These are phyloP conservation scores for Luperina testacea DNA, from an alignment of 2,888 invertebrate species.

Conservation along the genomic window DNA sequence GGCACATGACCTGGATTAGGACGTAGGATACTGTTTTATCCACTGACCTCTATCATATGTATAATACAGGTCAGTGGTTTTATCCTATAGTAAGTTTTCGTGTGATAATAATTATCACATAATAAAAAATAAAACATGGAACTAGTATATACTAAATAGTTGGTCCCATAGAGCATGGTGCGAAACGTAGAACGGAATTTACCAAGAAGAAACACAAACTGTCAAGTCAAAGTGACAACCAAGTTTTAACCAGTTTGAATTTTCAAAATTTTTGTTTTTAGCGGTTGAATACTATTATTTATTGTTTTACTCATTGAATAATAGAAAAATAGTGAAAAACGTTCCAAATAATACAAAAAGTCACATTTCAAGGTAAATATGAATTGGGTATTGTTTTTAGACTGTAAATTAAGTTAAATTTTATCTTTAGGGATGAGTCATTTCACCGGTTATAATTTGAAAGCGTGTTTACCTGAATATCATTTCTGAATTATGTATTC, in stretches of 20 bases:
- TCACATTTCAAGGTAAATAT: slow-evolving; percentile 35
- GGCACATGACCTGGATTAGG: too few species aligned
- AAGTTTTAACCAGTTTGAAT: slow-evolving; percentile 39
- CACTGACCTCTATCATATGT: too few species aligned
- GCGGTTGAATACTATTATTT: slow-evolving; percentile 18
- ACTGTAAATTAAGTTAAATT: background rate
- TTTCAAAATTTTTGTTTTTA: slow-evolving; percentile 35
- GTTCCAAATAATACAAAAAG: background rate
- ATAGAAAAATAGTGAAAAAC: background rate
- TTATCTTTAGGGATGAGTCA: slow-evolving; percentile 40
- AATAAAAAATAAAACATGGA: too few species aligned
- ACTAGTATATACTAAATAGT: too few species aligned
- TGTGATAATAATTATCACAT: too few species aligned
- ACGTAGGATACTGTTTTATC: too few species aligned
- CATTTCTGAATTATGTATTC: background rate
- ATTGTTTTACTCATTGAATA: background rate
- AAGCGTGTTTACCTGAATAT: slow-evolving; percentile 13
- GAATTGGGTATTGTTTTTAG: background rate
- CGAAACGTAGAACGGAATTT: too few species aligned
- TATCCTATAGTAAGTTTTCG: too few species aligned
- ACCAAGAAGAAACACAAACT: background rate
- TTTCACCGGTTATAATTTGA: slow-evolving; percentile 48
- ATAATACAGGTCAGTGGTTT: too few species aligned
- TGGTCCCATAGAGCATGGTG: too few species aligned
- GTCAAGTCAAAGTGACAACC: slow-evolving; percentile 19